Conservation (phyloP, 2,888 invertebrate genomes). For the Rotaria magnacalcarata region DNA sequence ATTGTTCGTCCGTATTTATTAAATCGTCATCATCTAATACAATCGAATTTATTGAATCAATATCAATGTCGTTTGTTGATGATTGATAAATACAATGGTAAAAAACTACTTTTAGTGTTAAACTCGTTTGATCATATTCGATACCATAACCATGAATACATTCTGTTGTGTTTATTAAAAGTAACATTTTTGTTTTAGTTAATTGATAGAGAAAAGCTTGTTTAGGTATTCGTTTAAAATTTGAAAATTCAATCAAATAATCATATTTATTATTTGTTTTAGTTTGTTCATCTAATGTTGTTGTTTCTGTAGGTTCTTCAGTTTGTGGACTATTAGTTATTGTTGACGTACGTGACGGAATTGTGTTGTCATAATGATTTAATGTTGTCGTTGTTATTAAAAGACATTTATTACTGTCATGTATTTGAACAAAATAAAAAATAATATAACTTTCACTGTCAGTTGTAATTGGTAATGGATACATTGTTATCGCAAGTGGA, state of each 20-base stretch:
- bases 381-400: neutral
- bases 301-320: neutral
- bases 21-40: neutral
- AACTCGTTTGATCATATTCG: neutral
- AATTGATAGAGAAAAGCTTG: conserved; percentile 16
- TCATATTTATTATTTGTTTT: conserved; percentile 18
- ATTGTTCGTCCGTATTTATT: neutral
- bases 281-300: neutral
- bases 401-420: neutral
- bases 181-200: neutral
- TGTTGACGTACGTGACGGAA: neutral
- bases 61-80: neutral
- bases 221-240: conserved; percentile 14
- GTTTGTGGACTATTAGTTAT: neutral
- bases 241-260: conserved; percentile 33
- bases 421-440: neutral
- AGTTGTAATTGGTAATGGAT: neutral
- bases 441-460: neutral
- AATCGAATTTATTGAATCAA: neutral
- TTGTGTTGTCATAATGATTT: neutral
- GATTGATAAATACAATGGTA: conserved; percentile 11
- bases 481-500: conserved; percentile 11
- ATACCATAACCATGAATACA: neutral
- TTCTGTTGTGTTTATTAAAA: neutral
- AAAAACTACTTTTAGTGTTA: neutral